Evolutionary conservation across 2,888 invertebrate genomes (phyloP).

Genomic region (Oscheius myriophilus): DNA sequence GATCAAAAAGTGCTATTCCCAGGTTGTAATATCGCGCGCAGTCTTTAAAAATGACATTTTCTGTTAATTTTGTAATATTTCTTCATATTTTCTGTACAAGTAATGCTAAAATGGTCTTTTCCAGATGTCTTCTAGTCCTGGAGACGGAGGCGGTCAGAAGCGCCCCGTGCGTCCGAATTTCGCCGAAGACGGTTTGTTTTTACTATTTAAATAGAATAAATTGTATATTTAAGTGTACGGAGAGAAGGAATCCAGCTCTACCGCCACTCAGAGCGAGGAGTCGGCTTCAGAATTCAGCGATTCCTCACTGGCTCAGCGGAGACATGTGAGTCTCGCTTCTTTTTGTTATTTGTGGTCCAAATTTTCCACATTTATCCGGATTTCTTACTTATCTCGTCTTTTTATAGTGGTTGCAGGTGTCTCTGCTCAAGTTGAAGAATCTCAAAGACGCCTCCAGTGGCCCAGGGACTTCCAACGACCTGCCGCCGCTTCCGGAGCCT

Average conservation of each 20-base stretch:
- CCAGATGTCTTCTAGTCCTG: conserved; percentile 3
- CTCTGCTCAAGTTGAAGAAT: conserved; percentile 66
- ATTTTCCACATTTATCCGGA: not conserved
- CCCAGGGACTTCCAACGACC: conserved; percentile 15
- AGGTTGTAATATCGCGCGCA: too few relatives aligned
- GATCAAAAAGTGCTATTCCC: too few relatives aligned
- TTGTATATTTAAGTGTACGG: conserved; percentile 54
- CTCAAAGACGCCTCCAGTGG: conserved; percentile 30
- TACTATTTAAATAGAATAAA: not conserved
- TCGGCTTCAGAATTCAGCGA: conserved; percentile 56
- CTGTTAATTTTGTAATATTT: too few relatives aligned
- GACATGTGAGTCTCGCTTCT: conserved; percentile 36
- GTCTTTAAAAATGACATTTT: too few relatives aligned
- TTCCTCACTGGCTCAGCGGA: conserved; percentile 65
- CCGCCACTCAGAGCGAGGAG: conserved; percentile 27
- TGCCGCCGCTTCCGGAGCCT: conserved; percentile 24
- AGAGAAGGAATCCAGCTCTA: conserved; percentile 30
- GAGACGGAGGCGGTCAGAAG: conserved; percentile 9
- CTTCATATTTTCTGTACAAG: too few relatives aligned
- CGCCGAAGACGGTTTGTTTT: conserved; percentile 63
- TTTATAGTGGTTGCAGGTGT: conserved; percentile 18
- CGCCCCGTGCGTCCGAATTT: conserved; percentile 60
- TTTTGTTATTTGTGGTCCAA: not conserved
- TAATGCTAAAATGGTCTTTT: too few relatives aligned
- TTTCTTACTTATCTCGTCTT: not conserved